Base-by-base conservation (phyloP, 2,797 vertebrate genomes). In the Phaenicophaeus curvirostris region DNA sequence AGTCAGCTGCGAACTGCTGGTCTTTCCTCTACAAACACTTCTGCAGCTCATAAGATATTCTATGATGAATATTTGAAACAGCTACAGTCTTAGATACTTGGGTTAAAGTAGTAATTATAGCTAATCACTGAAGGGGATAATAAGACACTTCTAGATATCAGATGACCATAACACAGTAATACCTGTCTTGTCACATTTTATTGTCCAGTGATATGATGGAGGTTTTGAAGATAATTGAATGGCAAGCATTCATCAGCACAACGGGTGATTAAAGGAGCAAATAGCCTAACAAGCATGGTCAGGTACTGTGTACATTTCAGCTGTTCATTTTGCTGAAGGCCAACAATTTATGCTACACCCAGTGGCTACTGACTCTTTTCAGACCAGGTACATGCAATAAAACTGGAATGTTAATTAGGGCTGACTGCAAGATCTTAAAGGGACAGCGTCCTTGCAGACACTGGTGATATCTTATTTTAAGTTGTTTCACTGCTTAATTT, bases 311-410 rank as follows among this genome's bases (percentile, higher is more conserved):
- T 59, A 80, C 57, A 5, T 96, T 97, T 98, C 96, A 97, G 93
- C 96, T 97, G 96, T 82, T 97, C 86, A 39, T 97, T 97, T 97
- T 96, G 97, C 97, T 98, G 96, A 97, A 98, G 98, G 97, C 97
- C 95, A 96, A 96, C 97, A 97, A 97, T 97, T 97, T 95, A 97
- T 97, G 96, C 96, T 96, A 42, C 83, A 89, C 95, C 97, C 96
- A 95, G 81, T 96, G 96, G 97, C 94, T 91, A 95, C 76, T 0
- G 18, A 50, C 68, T 96, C 86, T 96, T 87, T 96, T 94, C 95
- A 97, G 96, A 94, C 87, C 92, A 94, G 96, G 86, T 94, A 93
- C 85, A 94, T 85, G 95, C 96, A 97, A 96, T 97, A 94, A 97
- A 97, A 96, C 71, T 96, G 95, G 97, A 98, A 98, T 98, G 98